Base-by-base conservation (phyloP, 1,140 invertebrate species). In the Megalonaias nervosa region DNA sequence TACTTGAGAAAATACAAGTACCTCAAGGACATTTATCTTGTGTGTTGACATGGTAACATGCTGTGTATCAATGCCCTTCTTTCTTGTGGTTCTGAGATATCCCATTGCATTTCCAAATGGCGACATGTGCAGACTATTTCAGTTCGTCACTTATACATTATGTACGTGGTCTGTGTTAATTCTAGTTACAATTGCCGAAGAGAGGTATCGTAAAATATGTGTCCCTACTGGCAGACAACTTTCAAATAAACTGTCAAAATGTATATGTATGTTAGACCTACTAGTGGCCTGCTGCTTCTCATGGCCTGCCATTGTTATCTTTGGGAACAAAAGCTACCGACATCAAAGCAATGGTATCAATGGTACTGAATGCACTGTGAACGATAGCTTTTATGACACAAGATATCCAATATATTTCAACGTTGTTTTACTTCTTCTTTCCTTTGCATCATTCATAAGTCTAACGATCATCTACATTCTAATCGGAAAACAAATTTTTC, bases 11-110 rank as follows among this genome's bases (percentile, higher is more conserved):
- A 74, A n/a, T 74, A 74, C 68, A 60, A 68, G 55, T 17, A 74
- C 64, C n/a, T 68, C 70, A 61, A 26, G 72, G 3, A 70, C 66
- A 12, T 79, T 79, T 66, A 74, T 79, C 57, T n/a, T 79, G 38
- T 74, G 60, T 16, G 3, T 74, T 12, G 77, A 79, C 60, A 67
- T 79, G 6, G 11, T 69, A 2, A 62, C 77, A 14, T 79, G 77
- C 67, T 17, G 38, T 11, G 60, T 57, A 6, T 68, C 70, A 17
- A 77, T 77, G 75, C 75, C 75, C 13, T 77, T 72, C 19, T 58
- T 77, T 14, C 19, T 77, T 12, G 70, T 66, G 17, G 73, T 64
- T 72, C 58, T 77, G 13, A 55, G 75, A 17, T 55, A 71, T 56
- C 75, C 75, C 65, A 71, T 71, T 58, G 38, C 71, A 23, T 67